Evolutionary conservation across 2,113 vertebrate genomes (phyloP).

Genomic region (Sterrhoptilus dennistouni): DNA sequence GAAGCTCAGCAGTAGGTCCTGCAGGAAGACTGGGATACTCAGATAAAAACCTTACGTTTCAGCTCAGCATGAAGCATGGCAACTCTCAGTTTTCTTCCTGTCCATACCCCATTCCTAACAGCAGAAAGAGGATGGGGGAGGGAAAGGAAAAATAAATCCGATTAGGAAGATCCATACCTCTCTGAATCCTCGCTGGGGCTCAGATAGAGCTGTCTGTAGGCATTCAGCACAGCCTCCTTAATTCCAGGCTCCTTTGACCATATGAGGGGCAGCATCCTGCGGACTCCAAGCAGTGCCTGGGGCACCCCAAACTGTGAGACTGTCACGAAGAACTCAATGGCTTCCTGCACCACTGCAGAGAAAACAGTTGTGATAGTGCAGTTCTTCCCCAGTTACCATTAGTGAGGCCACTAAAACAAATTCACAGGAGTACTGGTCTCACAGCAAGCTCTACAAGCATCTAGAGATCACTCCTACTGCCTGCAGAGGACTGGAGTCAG

Average conservation of each 20-base stretch:
- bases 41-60: background rate
- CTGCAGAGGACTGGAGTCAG: background rate
- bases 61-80: background rate
- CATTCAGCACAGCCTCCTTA: constrained; percentile 91
- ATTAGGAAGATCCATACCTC: constrained; percentile 72
- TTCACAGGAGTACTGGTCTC: background rate
- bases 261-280: constrained; percentile 91
- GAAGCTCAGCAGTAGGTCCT: background rate
- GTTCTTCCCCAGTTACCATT: background rate
- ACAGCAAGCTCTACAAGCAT: background rate
- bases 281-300: constrained; percentile 86
- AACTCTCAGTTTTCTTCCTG: background rate
- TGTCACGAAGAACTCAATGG: constrained; percentile 93
- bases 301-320: constrained; percentile 89
- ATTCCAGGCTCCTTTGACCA: constrained; percentile 92
- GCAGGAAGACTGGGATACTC: background rate
- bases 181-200: constrained; percentile 79
- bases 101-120: background rate
- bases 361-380: background rate
- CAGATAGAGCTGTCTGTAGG: constrained; percentile 89
- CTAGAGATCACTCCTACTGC: background rate
- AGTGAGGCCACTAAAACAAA: background rate
- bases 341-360: constrained; percentile 90
- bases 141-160: background rate
- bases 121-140: background rate